A percentile compares a stretch with the other conserved stretches of the same genome.
Conservation (phyloP, 2,888 invertebrate genomes). For the Metopia argyrocephala region DNA sequence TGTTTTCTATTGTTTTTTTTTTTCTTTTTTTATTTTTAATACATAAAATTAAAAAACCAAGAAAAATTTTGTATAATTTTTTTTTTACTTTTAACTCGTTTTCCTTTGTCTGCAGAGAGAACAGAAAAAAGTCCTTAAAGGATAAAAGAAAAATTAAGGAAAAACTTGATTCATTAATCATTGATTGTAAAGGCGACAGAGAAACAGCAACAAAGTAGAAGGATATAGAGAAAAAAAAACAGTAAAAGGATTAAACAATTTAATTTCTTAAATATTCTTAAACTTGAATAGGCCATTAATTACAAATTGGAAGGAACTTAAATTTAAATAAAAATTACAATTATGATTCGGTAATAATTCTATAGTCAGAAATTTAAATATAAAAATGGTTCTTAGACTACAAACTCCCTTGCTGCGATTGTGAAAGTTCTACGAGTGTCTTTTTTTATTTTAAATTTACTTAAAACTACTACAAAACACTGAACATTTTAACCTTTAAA, state of each 20-base stretch:
- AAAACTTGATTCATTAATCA: constrained; percentile 59
- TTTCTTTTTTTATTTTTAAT: neutral
- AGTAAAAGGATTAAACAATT: constrained; percentile 49
- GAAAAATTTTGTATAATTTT: neutral
- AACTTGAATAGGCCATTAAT: constrained; percentile 45
- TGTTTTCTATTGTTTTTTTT: neutral
- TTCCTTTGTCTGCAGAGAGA: constrained; percentile 12
- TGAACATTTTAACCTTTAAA: too few relatives aligned
- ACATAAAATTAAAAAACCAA: neutral
- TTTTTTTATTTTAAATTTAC: too few relatives aligned
- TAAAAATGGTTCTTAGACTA: too few relatives aligned
- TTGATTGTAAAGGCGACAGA: constrained; percentile 44
- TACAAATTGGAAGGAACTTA: constrained; percentile 24
- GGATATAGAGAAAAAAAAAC: constrained; percentile 19
- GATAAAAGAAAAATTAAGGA: constrained; percentile 17
- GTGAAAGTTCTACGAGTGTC: too few relatives aligned
- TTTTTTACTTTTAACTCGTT: neutral
- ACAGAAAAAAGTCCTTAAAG: neutral
- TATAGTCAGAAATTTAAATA: too few relatives aligned
- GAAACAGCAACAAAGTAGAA: neutral
- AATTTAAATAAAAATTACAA: constrained; percentile 3
- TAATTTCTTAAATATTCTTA: constrained; percentile 28
- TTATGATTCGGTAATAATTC: too few relatives aligned
- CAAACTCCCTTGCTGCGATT: too few relatives aligned
- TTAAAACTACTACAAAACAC: too few relatives aligned